Conservation (phyloP, 2,113 vertebrate species). For the Glareola pratincola region DNA sequence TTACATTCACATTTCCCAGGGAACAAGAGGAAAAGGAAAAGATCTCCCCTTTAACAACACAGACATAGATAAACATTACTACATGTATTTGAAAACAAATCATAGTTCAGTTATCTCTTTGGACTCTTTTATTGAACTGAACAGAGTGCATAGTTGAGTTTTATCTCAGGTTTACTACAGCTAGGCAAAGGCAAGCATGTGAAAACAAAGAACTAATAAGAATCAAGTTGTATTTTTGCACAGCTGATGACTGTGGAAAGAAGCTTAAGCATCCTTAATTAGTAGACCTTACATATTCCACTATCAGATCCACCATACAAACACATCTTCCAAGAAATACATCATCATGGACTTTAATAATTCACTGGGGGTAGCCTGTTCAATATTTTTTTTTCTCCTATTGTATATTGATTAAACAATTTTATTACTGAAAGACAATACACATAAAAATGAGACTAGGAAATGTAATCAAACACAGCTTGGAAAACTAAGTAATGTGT, state of each 20-base stretch:
- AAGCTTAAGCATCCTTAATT: background rate
- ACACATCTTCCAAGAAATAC: background rate
- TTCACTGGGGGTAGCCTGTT: background rate
- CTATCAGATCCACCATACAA: background rate
- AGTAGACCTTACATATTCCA: background rate
- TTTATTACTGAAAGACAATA: background rate
- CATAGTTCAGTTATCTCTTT: background rate
- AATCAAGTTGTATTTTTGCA: background rate
- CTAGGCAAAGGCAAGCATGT: background rate
- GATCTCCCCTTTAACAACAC: background rate
- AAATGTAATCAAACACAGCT: background rate
- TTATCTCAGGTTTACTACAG: background rate
- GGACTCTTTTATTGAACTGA: background rate
- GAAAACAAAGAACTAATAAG: background rate
- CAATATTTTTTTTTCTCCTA: background rate
- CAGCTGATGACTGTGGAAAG: background rate
- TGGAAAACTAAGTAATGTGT: background rate
- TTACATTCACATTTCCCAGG: background rate
- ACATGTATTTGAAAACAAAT: background rate
- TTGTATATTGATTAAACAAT: background rate
- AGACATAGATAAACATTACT: background rate
- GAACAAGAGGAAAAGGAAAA: background rate
- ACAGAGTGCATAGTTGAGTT: background rate
- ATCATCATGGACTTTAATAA: background rate
- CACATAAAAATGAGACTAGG: background rate